phyloP scores from a whole-genome alignment of 2,888 invertebrate species.

The Arrhopalites spinosus region DNA sequence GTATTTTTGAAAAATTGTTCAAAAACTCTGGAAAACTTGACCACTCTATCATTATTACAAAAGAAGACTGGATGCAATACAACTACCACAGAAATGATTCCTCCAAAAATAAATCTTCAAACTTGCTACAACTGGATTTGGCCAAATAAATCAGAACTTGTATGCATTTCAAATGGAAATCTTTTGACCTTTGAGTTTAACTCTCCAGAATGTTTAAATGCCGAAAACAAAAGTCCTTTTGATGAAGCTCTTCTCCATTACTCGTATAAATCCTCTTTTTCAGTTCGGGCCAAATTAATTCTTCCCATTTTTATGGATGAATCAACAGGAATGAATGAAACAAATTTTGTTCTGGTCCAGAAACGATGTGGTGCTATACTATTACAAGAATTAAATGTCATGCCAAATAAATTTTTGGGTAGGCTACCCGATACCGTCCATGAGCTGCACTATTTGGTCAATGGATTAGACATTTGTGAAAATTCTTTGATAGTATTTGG shows the following conservation, averaged over 20 bases:
- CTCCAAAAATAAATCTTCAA: slow-evolving; percentile 12
- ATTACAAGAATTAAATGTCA: slow-evolving; percentile 18
- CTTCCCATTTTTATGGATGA: slow-evolving; percentile 10
- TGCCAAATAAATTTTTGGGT: slow-evolving; percentile 31
- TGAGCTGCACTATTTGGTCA: not conserved
- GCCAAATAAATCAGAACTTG: slow-evolving; percentile 43
- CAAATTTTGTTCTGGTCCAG: slow-evolving; percentile 30
- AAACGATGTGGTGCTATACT: slow-evolving; percentile 36
- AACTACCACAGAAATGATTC: not conserved
- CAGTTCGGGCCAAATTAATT: slow-evolving; percentile 25
- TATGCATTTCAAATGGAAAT: slow-evolving; percentile 31
- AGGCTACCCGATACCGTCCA: slow-evolving; percentile 27
- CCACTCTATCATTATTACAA: not conserved
- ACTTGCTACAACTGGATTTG: slow-evolving; percentile 48
- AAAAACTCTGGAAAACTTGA: not conserved
- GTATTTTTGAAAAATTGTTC: slow-evolving; percentile 22
- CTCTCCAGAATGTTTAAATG: slow-evolving; percentile 6
- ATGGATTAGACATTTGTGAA: not conserved
- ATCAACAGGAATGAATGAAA: not conserved
- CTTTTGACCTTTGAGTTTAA: slow-evolving; percentile 19
- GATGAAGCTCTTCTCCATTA: not conserved
- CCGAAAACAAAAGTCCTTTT: not conserved
- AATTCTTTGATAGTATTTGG: slow-evolving; percentile 40
- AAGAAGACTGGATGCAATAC: not conserved
- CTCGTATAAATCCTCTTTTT: slow-evolving; percentile 1